phyloP scores from a whole-genome alignment of 2,797 vertebrate genomes.

The Thalassophryne amazonica region DNA sequence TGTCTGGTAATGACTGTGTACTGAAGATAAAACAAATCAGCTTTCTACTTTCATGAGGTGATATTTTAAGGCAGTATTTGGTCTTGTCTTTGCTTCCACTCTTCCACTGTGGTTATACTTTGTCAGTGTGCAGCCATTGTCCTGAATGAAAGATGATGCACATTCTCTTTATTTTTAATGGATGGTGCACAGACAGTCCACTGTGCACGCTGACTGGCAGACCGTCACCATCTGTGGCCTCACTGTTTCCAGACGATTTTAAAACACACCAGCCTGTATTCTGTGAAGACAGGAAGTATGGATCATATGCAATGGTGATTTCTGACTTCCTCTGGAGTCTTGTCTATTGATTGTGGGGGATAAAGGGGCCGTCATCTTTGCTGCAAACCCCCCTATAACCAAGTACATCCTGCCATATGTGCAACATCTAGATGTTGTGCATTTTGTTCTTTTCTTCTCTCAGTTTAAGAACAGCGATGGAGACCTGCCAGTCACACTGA shows the following conservation, averaged over 20 bases:
- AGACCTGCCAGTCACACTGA: conserved; percentile 33
- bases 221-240: conserved; percentile 45
- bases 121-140: conserved; percentile 29
- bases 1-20: background rate
- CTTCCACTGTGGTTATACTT: conserved; percentile 19
- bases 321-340: conserved; percentile 60
- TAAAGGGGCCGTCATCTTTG: conserved; percentile 56
- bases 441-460: conserved; percentile 16
- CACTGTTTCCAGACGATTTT: conserved; percentile 25
- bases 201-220: conserved; percentile 42
- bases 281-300: conserved; percentile 50
- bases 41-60: background rate
- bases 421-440: conserved; percentile 30
- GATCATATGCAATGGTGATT: conserved; percentile 57
- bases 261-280: conserved; percentile 22
- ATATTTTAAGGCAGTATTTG: conserved; percentile 5
- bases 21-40: background rate
- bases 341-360: conserved; percentile 60
- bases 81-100: background rate
- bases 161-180: conserved; percentile 47
- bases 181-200: conserved; percentile 39
- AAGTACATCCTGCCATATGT: conserved; percentile 63
- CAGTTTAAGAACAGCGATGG: background rate
- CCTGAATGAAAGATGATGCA: conserved; percentile 38
- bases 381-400: background rate